Percentiles rank a stretch among this genome's conserved stretches.
These are phyloP conservation scores for Acleris laterana DNA, from an alignment of 2,888 invertebrate genomes.

Conservation along the genomic window DNA sequence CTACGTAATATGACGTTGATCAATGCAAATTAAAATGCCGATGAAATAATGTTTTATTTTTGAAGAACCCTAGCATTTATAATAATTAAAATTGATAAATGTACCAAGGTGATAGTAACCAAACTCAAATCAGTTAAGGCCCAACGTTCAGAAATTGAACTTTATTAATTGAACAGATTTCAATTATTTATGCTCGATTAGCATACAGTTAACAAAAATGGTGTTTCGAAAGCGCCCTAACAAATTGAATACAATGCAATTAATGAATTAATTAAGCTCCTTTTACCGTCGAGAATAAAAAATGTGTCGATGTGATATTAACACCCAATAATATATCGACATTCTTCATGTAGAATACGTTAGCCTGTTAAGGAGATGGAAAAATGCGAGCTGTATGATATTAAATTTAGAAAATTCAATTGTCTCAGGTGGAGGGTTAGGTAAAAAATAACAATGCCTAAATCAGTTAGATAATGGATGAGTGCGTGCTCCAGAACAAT, in stretches of 20 bases:
- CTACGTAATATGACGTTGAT: too few species aligned
- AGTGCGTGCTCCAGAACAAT: slow-evolving; percentile 81
- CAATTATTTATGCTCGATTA: slow-evolving; percentile 21
- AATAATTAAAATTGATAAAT: too few species aligned
- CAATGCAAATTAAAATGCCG: too few species aligned
- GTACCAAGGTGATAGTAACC: too few species aligned
- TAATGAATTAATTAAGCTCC: slow-evolving; percentile 35
- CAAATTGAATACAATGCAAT: slow-evolving; percentile 38
- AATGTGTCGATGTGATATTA: slow-evolving; percentile 32
- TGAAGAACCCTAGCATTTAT: too few species aligned
- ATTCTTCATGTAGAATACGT: slow-evolving; percentile 20
- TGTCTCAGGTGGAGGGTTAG: slow-evolving; percentile 26
- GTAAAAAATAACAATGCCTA: slow-evolving; percentile 63
- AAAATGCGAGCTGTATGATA: slow-evolving; percentile 23
- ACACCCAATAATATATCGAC: slow-evolving; percentile 33
- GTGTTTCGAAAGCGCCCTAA: slow-evolving; percentile 1
- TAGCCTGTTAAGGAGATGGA: slow-evolving; percentile 25
- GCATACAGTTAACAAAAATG: slow-evolving; percentile 11
- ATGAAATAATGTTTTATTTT: too few species aligned
- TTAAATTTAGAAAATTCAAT: slow-evolving; percentile 36
- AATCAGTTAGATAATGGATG: slow-evolving; percentile 81
- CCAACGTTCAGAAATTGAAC: background rate
- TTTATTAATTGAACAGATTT: slow-evolving; percentile 1
- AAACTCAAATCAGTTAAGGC: too few species aligned
- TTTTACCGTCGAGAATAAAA: slow-evolving; percentile 18